phyloP scores from a whole-genome alignment of 64 coral and sea anemone species.

The Montipora capricornis region DNA sequence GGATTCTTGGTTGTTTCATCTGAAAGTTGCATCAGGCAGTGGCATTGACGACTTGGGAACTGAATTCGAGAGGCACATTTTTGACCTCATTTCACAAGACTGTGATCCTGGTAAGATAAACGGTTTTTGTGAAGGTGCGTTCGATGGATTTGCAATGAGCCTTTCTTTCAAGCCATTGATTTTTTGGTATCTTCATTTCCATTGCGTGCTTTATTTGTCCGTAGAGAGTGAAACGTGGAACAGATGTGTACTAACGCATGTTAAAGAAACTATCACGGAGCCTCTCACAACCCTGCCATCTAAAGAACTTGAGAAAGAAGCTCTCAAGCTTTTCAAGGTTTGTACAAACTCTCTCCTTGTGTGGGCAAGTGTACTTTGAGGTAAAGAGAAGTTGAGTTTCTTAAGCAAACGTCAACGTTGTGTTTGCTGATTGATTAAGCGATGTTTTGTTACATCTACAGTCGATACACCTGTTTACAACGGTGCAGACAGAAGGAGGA shows the following conservation, averaged over 20 bases:
- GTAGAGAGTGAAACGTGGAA: conserved; percentile 95
- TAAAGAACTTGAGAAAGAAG: conserved; percentile 88
- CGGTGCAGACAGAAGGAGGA: conserved; percentile 80
- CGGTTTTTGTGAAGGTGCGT: not conserved
- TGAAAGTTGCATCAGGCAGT: conserved; percentile 92
- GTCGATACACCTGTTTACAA: conserved; percentile 93
- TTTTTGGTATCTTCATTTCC: not conserved
- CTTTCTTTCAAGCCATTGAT: not conserved
- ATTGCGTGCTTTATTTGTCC: not conserved
- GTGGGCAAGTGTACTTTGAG: not conserved
- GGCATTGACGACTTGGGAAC: conserved; percentile 92
- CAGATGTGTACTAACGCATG: conserved; percentile 73
- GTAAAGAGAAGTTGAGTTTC: no score
- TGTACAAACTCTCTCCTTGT: not conserved
- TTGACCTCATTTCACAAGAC: conserved; percentile 75
- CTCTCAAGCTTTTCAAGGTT: conserved; percentile 97
- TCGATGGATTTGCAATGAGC: no score
- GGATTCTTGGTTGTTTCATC: conserved; percentile 93
- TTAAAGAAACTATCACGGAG: conserved; percentile 77
- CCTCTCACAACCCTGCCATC: conserved; percentile 95
- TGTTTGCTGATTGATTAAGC: not conserved
- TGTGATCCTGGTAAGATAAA: conserved; percentile 84
- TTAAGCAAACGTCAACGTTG: no score
- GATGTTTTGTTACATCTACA: conserved; percentile 2
- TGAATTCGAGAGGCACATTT: conserved; percentile 81